Conservation (phyloP, 1,140 invertebrate species). For the Heliconius melpomene region DNA sequence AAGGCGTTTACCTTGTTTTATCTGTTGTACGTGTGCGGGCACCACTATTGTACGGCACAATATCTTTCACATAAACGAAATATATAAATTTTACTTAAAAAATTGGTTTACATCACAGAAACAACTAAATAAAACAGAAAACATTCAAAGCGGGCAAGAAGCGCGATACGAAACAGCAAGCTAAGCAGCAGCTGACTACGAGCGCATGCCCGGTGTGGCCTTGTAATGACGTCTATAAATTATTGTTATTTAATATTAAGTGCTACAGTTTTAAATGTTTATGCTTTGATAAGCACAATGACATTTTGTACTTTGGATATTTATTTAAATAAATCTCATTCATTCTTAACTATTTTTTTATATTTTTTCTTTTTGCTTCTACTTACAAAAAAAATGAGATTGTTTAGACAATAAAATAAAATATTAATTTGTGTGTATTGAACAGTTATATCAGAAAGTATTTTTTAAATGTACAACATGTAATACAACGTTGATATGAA, state of each 20-base stretch:
- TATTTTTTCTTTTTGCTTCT: background rate
- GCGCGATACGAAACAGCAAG: slow-evolving; percentile 82
- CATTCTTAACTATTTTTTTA: background rate
- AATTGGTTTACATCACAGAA: slow-evolving; percentile 81
- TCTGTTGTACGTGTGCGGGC: slow-evolving; percentile 62
- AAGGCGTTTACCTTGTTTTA: slow-evolving; percentile 79
- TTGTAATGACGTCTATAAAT: slow-evolving; percentile 54
- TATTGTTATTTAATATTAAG: slow-evolving; percentile 1
- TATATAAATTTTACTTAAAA: slow-evolving; percentile 72
- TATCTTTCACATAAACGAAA: slow-evolving; percentile 67
- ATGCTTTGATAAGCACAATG: background rate
- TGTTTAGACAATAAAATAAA: background rate
- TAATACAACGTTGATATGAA: background rate
- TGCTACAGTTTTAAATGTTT: background rate
- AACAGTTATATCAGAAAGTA: background rate
- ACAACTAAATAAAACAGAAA: slow-evolving; percentile 82
- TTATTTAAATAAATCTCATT: background rate
- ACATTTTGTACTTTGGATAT: background rate
- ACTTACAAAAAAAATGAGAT: background rate
- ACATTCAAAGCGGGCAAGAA: slow-evolving; percentile 82
- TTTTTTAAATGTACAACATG: background rate
- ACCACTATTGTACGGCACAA: slow-evolving; percentile 72
- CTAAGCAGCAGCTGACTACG: slow-evolving; percentile 82
- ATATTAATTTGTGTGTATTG: background rate
- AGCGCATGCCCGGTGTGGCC: slow-evolving; percentile 60